Evolutionary conservation across 2,797 vertebrate genomes (phyloP).

Genomic region (Phoebastria nigripes): DNA sequence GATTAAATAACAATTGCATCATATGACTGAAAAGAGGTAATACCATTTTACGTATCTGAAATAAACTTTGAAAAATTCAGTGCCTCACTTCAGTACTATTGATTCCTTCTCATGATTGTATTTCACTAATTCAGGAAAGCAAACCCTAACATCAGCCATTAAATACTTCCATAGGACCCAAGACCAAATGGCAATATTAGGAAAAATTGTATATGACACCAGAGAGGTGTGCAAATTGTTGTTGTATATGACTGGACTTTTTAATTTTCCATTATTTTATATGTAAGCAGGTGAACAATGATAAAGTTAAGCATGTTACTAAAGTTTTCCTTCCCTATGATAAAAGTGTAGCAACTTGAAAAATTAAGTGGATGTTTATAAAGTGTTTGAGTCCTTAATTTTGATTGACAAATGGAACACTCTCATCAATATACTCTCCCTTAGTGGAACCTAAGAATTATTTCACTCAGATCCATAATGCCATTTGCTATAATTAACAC

Average conservation of each 20-base stretch:
- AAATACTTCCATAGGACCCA: neutral
- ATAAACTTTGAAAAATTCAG: neutral
- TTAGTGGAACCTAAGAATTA: neutral
- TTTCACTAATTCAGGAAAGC: conserved; percentile 3
- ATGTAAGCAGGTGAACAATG: neutral
- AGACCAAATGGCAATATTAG: neutral
- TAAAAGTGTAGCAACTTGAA: neutral
- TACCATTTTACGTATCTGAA: neutral
- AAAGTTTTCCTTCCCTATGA: neutral
- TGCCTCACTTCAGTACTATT: neutral
- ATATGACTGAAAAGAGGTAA: neutral
- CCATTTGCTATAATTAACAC: neutral
- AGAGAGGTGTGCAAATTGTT: neutral
- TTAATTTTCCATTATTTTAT: neutral
- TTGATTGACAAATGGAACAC: neutral
- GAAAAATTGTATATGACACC: neutral
- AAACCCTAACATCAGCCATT: neutral
- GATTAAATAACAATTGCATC: neutral
- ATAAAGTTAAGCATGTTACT: neutral
- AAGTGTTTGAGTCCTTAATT: neutral
- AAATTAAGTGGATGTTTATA: neutral
- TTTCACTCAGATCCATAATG: neutral
- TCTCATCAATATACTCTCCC: neutral
- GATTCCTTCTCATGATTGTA: neutral
- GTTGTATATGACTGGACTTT: neutral